Percentiles rank a stretch among this genome's conserved stretches.
phyloP scores from a whole-genome alignment of 1,140 invertebrate species.

The Drosophila sp. region DNA sequence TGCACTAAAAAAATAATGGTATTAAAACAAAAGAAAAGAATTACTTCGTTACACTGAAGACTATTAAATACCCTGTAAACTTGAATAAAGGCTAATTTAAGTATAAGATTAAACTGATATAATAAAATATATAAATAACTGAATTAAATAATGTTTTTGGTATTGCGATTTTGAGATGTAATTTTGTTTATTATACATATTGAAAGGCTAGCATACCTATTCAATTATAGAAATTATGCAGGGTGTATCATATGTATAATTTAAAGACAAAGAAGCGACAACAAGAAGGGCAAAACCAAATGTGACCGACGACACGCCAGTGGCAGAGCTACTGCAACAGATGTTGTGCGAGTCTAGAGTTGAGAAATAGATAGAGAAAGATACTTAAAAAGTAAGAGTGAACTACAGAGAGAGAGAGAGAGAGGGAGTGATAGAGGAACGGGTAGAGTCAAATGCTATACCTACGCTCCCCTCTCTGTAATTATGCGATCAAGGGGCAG shows the following conservation, averaged over 20 bases:
- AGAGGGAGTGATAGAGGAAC: neutral
- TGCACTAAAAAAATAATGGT: conserved; percentile 57
- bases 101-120: neutral
- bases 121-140: too few relatives aligned
- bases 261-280: conserved; percentile 24
- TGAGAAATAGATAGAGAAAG: neutral
- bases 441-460: conserved; percentile 33
- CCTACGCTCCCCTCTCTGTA: conserved; percentile 34
- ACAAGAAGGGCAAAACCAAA: conserved; percentile 27
- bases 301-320: conserved; percentile 38
- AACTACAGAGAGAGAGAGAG: neutral
- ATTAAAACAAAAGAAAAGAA: conserved; percentile 8
- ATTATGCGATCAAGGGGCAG: conserved; percentile 59
- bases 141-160: too few relatives aligned
- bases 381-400: conserved; percentile 3
- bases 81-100: neutral
- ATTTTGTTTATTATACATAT: too few relatives aligned
- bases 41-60: neutral
- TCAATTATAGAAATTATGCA: neutral
- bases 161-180: too few relatives aligned
- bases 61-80: conserved; percentile 14
- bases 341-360: conserved; percentile 38
- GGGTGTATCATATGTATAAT: conserved; percentile 22
- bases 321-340: conserved; percentile 46
- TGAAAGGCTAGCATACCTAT: neutral